A percentile compares a stretch with the other conserved stretches of the same genome.
These are phyloP conservation scores for Lytechinus variegatus DNA, from an alignment of 35 echinoderm and acorn worm species.

Conservation along the genomic window DNA sequence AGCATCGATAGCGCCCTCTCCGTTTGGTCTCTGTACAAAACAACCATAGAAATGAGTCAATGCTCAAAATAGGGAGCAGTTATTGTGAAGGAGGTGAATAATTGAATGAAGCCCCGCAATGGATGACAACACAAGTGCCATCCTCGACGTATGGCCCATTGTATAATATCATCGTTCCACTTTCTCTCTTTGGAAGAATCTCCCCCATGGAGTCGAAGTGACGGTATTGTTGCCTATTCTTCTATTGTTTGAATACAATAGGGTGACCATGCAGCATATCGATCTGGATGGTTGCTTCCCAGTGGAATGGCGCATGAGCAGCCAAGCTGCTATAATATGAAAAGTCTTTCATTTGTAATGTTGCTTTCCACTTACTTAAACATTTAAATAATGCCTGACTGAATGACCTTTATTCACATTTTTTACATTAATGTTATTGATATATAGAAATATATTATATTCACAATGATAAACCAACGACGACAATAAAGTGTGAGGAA, in stretches of 20 bases:
- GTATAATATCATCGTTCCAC: background rate
- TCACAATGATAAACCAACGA: too few species aligned
- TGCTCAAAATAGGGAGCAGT: background rate
- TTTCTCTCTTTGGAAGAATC: background rate
- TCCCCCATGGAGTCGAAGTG: background rate
- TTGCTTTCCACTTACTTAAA: too few species aligned
- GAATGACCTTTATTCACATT: too few species aligned
- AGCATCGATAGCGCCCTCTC: background rate
- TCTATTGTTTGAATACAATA: background rate
- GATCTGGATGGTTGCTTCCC: background rate
- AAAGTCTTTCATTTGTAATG: too few species aligned
- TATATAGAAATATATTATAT: too few species aligned
- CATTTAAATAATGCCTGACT: too few species aligned
- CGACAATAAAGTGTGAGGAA: too few species aligned
- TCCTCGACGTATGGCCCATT: background rate
- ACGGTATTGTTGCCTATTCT: background rate
- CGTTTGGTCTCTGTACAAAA: background rate
- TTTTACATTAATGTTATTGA: too few species aligned
- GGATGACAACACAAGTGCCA: background rate
- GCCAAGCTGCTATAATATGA: background rate
- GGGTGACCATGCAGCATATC: background rate
- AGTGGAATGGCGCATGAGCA: background rate
- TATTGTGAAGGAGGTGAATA: background rate
- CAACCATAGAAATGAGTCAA: background rate
- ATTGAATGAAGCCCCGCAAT: background rate